A percentile compares a stretch with the other conserved stretches of the same genome.
Conservation (phyloP, 2,797 vertebrate genomes). For the Galagoides demidoff region DNA sequence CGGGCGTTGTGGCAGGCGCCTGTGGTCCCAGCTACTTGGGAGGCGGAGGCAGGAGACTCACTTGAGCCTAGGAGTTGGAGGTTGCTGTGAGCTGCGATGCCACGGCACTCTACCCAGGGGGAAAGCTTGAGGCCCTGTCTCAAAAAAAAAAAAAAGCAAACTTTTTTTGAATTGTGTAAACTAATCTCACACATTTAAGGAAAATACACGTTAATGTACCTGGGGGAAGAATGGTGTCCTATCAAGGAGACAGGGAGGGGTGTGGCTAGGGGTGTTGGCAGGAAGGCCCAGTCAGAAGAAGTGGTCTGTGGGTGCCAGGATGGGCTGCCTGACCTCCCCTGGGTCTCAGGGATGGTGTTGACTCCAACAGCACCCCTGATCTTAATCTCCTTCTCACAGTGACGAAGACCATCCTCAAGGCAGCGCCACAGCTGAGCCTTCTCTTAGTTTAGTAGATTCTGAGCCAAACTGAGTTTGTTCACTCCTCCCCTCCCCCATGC, state of each 20-base stretch:
- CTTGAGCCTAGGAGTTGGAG: no score
- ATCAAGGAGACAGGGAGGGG: neutral
- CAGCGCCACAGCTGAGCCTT: neutral
- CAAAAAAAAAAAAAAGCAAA: no score
- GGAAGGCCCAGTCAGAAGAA: neutral
- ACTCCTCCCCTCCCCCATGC: neutral
- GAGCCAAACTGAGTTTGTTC: neutral
- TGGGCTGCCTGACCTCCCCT: neutral
- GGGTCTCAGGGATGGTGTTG: neutral
- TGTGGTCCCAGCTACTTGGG: no score
- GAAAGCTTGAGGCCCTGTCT: no score
- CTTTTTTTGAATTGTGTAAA: neutral
- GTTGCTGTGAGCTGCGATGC: no score
- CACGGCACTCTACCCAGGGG: no score
- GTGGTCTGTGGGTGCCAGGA: neutral
- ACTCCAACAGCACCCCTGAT: no score
- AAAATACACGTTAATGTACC: neutral
- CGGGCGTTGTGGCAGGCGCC: no score
- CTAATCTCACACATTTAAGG: neutral
- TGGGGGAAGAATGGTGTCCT: neutral
- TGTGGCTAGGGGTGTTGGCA: neutral
- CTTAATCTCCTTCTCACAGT: neutral
- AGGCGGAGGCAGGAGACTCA: no score
- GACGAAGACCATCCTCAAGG: neutral
- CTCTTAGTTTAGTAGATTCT: neutral